A percentile compares a stretch with the other conserved stretches of the same genome.
These are phyloP conservation scores for Mesocricetus auratus DNA, from an alignment of 2,113 vertebrate genomes.

Conservation along the genomic window DNA sequence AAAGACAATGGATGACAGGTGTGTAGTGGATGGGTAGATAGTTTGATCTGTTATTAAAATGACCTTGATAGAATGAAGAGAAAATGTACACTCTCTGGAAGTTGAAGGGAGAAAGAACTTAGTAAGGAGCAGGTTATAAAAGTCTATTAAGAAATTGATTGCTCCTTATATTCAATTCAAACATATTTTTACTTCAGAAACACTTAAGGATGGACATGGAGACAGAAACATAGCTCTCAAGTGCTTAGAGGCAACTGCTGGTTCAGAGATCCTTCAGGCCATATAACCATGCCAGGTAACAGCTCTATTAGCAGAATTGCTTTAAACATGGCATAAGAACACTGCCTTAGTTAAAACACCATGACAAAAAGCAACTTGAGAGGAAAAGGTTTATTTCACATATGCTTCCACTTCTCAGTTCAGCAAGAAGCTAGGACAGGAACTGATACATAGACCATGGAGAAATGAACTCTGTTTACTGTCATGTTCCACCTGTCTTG, in stretches of 20 bases:
- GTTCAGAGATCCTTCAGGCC: background rate
- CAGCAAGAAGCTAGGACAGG: background rate
- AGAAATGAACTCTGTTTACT: background rate
- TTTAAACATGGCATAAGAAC: background rate
- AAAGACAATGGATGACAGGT: background rate
- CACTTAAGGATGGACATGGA: background rate
- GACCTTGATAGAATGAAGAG: background rate
- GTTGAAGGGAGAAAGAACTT: background rate
- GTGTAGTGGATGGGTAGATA: too few species aligned
- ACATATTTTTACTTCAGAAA: background rate
- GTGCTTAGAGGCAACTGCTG: background rate
- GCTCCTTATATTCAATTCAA: background rate
- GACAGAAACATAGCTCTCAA: background rate
- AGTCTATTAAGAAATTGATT: background rate
- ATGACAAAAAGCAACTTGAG: background rate
- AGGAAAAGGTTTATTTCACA: background rate
- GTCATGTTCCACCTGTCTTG: background rate
- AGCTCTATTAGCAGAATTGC: background rate
- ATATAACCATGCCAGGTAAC: background rate
- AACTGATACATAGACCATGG: background rate
- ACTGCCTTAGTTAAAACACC: background rate
- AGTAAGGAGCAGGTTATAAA: background rate
- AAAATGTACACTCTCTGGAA: background rate
- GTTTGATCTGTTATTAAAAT: background rate
- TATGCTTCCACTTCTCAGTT: background rate